Conservation (phyloP, 2,888 invertebrate genomes). For the Microctonus hyperodae region DNA sequence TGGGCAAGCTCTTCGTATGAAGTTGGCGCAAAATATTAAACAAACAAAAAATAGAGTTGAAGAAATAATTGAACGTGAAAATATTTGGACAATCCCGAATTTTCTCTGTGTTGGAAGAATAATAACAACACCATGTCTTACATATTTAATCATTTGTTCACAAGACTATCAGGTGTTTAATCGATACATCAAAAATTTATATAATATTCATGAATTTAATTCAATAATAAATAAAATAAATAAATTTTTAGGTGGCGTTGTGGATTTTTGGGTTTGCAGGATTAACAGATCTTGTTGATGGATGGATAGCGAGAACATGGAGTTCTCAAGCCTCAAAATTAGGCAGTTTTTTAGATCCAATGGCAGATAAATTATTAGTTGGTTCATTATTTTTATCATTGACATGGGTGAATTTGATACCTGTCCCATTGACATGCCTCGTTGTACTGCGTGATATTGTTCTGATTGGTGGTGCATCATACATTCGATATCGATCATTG, state of each 20-base stretch:
- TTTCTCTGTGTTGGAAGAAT: slow-evolving; percentile 87
- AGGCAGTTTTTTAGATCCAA: slow-evolving; percentile 94
- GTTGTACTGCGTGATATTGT: slow-evolving; percentile 85
- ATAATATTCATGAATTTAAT: not conserved
- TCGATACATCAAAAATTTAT: not conserved
- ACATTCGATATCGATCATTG: slow-evolving; percentile 88
- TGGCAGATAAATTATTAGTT: slow-evolving; percentile 95
- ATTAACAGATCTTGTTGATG: slow-evolving; percentile 93
- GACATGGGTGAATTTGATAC: slow-evolving; percentile 86
- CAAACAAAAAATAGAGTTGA: slow-evolving; percentile 72
- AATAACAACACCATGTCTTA: slow-evolving; percentile 84
- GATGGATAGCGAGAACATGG: slow-evolving; percentile 94
- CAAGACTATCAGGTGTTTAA: slow-evolving; percentile 72
- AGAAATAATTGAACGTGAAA: slow-evolving; percentile 83
- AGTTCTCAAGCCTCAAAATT: slow-evolving; percentile 89
- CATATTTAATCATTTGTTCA: slow-evolving; percentile 81
- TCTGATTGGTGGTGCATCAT: slow-evolving; percentile 84
- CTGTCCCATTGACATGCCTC: slow-evolving; percentile 78
- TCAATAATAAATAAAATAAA: not conserved
- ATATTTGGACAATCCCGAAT: slow-evolving; percentile 94
- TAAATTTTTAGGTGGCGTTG: slow-evolving; percentile 69
- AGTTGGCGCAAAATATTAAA: slow-evolving; percentile 52
- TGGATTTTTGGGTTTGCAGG: slow-evolving; percentile 86
- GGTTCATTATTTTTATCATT: slow-evolving; percentile 87
- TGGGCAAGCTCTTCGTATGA: slow-evolving; percentile 48